phyloP scores from a whole-genome alignment of 1,140 invertebrate genomes.

The Sipha flava region DNA sequence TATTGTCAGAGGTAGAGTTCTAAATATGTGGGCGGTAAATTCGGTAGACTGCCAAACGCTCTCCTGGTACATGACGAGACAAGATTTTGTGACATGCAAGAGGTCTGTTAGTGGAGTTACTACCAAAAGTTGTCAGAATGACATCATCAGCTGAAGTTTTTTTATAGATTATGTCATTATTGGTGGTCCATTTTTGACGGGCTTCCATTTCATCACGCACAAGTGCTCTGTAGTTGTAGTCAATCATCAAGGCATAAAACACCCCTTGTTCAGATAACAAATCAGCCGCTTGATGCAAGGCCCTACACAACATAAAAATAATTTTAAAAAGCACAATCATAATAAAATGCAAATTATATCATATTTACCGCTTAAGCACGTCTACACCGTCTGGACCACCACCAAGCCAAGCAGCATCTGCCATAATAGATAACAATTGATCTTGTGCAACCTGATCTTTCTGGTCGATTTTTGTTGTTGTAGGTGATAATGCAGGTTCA shows the following conservation, averaged over 20 bases:
- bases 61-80: not conserved
- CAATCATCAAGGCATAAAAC: slow-evolving; percentile 20
- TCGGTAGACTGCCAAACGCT: not conserved
- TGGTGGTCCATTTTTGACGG: not conserved
- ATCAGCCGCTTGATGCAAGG: not conserved
- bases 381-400: not conserved
- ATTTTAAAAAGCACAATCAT: not conserved
- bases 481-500: slow-evolving; percentile 50
- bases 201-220: not conserved
- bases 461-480: slow-evolving; percentile 71
- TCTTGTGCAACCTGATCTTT: slow-evolving; percentile 64
- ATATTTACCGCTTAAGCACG: not conserved
- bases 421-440: slow-evolving; percentile 42
- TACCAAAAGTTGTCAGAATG: not conserved
- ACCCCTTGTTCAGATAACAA: not conserved
- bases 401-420: slow-evolving; percentile 55
- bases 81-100: not conserved
- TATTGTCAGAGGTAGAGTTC: not conserved
- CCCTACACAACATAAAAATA: not conserved
- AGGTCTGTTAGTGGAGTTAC: not conserved
- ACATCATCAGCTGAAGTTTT: not conserved
- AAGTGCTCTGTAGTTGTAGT: not conserved
- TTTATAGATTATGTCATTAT: not conserved
- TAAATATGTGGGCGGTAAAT: not conserved
- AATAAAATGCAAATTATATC: not conserved